These are phyloP conservation scores for Discoglossus pictus DNA, from an alignment of 2,797 vertebrate species.

Conservation along the genomic window DNA sequence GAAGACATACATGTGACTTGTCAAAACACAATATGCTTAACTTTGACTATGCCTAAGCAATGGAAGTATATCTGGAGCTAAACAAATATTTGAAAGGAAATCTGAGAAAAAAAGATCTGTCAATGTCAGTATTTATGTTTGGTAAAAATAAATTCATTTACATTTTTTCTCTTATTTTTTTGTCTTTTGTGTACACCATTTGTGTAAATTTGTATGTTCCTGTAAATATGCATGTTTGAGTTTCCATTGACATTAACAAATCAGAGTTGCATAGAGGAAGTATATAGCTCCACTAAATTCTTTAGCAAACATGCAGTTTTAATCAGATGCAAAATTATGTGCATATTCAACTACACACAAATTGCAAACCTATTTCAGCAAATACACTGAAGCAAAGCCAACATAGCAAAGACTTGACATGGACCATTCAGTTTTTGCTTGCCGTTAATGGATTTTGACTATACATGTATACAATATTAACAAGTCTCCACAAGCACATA, in stretches of 20 bases:
- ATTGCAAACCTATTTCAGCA: neutral
- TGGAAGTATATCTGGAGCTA: too few species aligned
- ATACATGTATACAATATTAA: too few species aligned
- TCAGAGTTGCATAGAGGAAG: neutral
- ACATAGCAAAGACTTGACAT: neutral
- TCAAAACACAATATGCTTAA: too few species aligned
- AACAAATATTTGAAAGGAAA: too few species aligned
- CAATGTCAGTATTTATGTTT: neutral
- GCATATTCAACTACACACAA: conserved; percentile 9
- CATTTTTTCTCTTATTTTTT: conserved; percentile 15
- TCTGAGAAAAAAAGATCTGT: too few species aligned
- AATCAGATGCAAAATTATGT: conserved; percentile 32
- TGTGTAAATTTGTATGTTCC: conserved; percentile 42
- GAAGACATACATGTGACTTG: too few species aligned
- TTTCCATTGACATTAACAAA: conserved; percentile 47
- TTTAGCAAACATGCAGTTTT: conserved; percentile 24
- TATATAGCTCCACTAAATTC: neutral
- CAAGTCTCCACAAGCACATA: too few species aligned
- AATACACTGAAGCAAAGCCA: neutral
- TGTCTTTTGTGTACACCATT: conserved; percentile 10
- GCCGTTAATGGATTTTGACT: too few species aligned
- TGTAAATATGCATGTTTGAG: conserved; percentile 40
- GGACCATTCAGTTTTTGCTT: too few species aligned
- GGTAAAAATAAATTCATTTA: conserved; percentile 14
- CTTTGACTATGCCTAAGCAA: too few species aligned